phyloP scores from a whole-genome alignment of 2,113 vertebrate genomes.

The Odontesthes bonariensis region DNA sequence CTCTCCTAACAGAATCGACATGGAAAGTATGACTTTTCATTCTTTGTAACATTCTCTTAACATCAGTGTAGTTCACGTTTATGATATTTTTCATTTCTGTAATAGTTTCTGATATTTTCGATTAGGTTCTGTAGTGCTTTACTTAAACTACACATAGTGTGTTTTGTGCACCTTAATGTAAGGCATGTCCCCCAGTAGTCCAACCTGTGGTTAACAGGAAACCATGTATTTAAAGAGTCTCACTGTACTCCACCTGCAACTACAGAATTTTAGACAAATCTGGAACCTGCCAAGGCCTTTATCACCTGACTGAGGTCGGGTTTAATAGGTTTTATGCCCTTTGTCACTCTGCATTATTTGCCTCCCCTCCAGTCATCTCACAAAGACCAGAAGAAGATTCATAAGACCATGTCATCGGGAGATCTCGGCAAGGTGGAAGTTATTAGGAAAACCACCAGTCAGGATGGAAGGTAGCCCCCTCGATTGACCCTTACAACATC shows the following conservation, averaged over 20 bases:
- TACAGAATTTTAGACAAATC: background rate
- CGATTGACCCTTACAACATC: background rate
- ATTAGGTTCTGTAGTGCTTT: background rate
- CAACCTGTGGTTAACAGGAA: background rate
- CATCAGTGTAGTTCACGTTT: background rate
- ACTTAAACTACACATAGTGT: background rate
- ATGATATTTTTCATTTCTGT: background rate
- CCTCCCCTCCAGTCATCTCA: conserved; percentile 76
- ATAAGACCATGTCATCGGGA: conserved; percentile 95
- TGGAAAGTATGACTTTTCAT: conserved; percentile 35
- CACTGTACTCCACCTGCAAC: background rate
- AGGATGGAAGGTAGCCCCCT: conserved; percentile 87
- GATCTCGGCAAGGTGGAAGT: conserved; percentile 88
- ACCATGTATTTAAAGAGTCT: background rate
- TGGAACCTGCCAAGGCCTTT: background rate
- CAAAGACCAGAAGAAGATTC: conserved; percentile 88
- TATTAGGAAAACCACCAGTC: conserved; percentile 82
- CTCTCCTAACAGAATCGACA: conserved; percentile 20
- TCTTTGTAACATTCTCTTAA: background rate
- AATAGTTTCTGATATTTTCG: background rate
- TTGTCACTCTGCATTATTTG: conserved; percentile 19
- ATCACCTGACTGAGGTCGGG: background rate
- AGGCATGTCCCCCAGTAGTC: background rate
- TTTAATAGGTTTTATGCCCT: background rate
- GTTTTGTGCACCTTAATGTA: background rate